Evolutionary conservation across 2,113 vertebrate species (phyloP).

Genomic region (Cynopterus brachyotis): DNA sequence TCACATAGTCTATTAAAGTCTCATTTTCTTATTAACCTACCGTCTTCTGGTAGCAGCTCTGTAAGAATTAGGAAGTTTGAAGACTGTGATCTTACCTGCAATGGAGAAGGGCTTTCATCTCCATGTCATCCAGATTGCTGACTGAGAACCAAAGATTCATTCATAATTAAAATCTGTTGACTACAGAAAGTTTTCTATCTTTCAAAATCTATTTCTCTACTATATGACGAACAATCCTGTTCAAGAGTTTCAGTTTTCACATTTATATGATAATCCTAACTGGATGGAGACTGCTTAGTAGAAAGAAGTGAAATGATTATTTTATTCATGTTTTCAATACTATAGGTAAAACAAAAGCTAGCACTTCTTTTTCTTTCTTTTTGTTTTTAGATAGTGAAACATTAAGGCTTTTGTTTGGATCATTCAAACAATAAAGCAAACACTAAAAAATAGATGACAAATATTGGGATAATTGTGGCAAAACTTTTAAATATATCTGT

Average conservation of each 20-base stretch:
- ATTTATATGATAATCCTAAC: not conserved
- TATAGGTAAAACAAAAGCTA: not conserved
- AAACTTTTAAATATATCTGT: conserved; percentile 22
- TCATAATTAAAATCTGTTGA: not conserved
- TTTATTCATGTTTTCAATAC: not conserved
- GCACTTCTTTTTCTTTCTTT: not conserved
- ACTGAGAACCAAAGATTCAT: not conserved
- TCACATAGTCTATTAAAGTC: not conserved
- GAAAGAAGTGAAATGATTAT: not conserved
- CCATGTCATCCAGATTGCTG: not conserved
- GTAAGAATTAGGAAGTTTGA: not conserved
- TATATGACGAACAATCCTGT: not conserved
- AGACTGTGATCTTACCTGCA: not conserved
- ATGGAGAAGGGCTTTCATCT: not conserved
- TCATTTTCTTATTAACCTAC: not conserved
- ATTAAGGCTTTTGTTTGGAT: not conserved
- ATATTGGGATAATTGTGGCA: conserved; percentile 14
- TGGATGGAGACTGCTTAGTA: not conserved
- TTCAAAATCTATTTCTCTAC: not conserved
- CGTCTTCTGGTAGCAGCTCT: not conserved
- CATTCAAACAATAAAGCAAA: not conserved
- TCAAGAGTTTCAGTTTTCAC: not conserved
- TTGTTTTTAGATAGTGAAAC: not conserved
- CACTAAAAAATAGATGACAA: not conserved
- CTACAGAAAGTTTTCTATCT: not conserved